Base-by-base conservation (phyloP, 1,140 invertebrate species). In the Bemisia tabaci region DNA sequence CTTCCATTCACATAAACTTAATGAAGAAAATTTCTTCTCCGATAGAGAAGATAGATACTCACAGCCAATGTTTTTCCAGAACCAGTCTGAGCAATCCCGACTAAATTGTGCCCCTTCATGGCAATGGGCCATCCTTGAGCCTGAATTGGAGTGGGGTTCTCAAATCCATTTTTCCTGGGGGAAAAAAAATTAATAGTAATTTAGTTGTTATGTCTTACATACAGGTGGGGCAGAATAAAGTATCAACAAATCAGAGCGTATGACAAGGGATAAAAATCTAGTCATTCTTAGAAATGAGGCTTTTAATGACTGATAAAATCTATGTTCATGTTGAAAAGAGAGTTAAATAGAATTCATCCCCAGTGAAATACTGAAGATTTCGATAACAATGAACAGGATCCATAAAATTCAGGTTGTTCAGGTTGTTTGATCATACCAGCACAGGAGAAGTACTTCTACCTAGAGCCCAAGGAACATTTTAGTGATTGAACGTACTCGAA, bases 61-160 rank as follows among this genome's bases (percentile, higher is more conserved):
- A 78, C 60, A 92, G 86, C 89, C 11, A 93, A 77, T 5, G 91
- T 94, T 77, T 95, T 94, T 66, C 92, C 92, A 63, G 91, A 94
- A 27, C 92, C 92, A 67, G 93, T 95, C 77, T 95, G 92, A 24
- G 95, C 95, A 75, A 97, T 95, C 22, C 93, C 94, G 65, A 94
- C 90, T 75, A 95, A 82, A 76, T 97, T 92, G 65, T 86, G 81
- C n/a, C 94, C 94, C 75, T 86, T 89, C 79, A 97, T 85, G 65
- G 92, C 93, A 74, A 95, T 92, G 5, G 94, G 92, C 92, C 93
- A 96, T 1, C 89, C 88, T 75, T 92, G 89, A n/a, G 90, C 85
- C 78, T 94, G 91, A 76, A 94, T 95, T 5, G 91, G 79, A 25
- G 93, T 95, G 11, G 92, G 93, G 65, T 86, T 82, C 68, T 85